Evolutionary conservation across 2,888 invertebrate genomes (phyloP).

Genomic region (Agrotis ipsilon): DNA sequence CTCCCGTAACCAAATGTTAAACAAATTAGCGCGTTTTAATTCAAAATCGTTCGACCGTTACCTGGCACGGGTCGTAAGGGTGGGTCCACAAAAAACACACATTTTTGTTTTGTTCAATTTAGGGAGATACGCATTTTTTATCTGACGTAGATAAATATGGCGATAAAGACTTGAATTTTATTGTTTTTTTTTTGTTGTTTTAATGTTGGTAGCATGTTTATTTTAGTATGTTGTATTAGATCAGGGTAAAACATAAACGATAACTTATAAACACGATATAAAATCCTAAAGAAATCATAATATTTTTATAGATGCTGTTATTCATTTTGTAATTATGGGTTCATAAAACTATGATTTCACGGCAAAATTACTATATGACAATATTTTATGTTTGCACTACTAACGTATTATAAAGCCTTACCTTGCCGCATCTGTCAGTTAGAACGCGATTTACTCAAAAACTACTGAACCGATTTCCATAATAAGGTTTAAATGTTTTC

Average conservation of each 20-base stretch:
- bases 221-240: background rate
- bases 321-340: background rate
- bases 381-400: too few species aligned
- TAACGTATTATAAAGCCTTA: background rate
- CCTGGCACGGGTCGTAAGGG: slow-evolving; percentile 51
- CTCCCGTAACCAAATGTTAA: slow-evolving; percentile 59
- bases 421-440: too few species aligned
- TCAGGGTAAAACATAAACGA: too few species aligned
- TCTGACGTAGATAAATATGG: slow-evolving; percentile 34
- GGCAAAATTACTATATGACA: background rate
- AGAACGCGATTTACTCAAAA: too few species aligned
- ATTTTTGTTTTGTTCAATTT: slow-evolving; percentile 61
- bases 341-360: background rate
- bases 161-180: slow-evolving; percentile 54
- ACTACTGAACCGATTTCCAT: too few species aligned
- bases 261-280: too few species aligned
- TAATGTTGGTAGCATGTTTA: slow-evolving; percentile 1
- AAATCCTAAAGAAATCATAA: too few species aligned
- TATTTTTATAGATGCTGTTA: too few species aligned
- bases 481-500: too few species aligned
- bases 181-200: slow-evolving; percentile 34
- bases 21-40: slow-evolving; percentile 73
- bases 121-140: slow-evolving; percentile 55
- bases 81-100: slow-evolving; percentile 39
- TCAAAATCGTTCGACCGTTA: slow-evolving; percentile 65